Evolutionary conservation across 2,888 invertebrate genomes (phyloP).

Genomic region (Latrodectus elegans): DNA sequence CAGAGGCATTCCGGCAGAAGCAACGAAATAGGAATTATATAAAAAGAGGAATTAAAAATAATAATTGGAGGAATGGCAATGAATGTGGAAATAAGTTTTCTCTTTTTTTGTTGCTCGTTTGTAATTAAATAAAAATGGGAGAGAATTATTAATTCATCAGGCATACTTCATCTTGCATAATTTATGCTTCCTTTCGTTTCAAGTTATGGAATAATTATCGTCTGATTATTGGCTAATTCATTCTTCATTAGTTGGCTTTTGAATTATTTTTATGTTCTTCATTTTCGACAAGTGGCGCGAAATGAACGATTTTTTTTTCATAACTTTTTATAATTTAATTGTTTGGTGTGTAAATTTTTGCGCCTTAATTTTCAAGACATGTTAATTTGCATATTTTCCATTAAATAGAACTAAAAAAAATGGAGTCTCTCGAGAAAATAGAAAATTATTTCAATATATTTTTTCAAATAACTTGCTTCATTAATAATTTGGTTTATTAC

Average conservation of each 20-base stretch:
- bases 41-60: conserved; percentile 35
- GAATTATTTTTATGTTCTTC: neutral
- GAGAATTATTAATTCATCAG: conserved; percentile 63
- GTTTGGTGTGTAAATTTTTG: neutral
- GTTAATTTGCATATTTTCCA: too few relatives aligned
- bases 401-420: too few relatives aligned
- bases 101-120: conserved; percentile 6
- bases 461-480: too few relatives aligned
- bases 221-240: conserved; percentile 50
- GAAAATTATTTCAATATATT: too few relatives aligned
- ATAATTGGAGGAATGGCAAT: conserved; percentile 25
- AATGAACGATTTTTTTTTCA: neutral
- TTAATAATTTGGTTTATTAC: too few relatives aligned
- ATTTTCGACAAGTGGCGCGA: neutral
- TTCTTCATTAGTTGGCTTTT: conserved; percentile 6
- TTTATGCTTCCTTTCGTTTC: conserved; percentile 42
- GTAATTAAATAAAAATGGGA: conserved; percentile 64
- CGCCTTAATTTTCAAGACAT: neutral
- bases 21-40: conserved; percentile 9
- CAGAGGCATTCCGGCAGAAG: conserved; percentile 35
- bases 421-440: too few relatives aligned
- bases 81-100: conserved; percentile 20
- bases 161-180: conserved; percentile 46
- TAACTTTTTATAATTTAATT: neutral
- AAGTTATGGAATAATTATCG: conserved; percentile 60